Conservation (phyloP, 2,888 invertebrate genomes). For the Gymnoscelis rufifasciata region DNA sequence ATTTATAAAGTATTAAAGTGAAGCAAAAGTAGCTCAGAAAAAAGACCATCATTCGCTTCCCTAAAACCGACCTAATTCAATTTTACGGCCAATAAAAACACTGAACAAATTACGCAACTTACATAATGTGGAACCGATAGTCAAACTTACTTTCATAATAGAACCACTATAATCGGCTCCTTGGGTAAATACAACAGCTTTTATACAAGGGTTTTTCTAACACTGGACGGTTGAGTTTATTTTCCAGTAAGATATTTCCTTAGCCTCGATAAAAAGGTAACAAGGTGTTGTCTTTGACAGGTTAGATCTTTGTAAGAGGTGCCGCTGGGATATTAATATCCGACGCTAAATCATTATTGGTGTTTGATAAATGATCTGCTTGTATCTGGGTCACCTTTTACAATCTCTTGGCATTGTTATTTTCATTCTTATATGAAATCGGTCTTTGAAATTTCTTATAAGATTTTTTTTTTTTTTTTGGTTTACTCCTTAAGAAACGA, state of each 20-base stretch:
- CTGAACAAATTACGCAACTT: constrained; percentile 30
- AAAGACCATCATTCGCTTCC: background rate
- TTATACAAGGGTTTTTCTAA: constrained; percentile 29
- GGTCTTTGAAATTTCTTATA: too few species aligned
- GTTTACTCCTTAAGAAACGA: too few species aligned
- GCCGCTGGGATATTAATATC: constrained; percentile 41
- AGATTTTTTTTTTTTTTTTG: too few species aligned
- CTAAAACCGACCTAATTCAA: constrained; percentile 12
- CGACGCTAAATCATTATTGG: constrained; percentile 4
- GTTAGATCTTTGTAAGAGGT: constrained; percentile 53
- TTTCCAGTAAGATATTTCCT: constrained; percentile 62
- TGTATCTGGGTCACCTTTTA: background rate
- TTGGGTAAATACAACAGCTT: background rate
- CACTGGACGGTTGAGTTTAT: constrained; percentile 47
- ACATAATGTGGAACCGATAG: constrained; percentile 36
- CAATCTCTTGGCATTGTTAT: background rate
- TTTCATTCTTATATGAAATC: background rate
- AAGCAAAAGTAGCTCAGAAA: too few species aligned
- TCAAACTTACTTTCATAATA: constrained; percentile 51
- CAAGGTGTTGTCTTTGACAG: constrained; percentile 62
- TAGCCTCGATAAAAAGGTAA: constrained; percentile 53
- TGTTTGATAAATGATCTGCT: constrained; percentile 2
- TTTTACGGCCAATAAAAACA: constrained; percentile 16
- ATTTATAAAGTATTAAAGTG: too few species aligned
- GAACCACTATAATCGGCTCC: constrained; percentile 39